Percentiles rank a stretch among this genome's conserved stretches.
Evolutionary conservation across 2,888 invertebrate genomes (phyloP).

Genomic region (Agonum fuliginosum): DNA sequence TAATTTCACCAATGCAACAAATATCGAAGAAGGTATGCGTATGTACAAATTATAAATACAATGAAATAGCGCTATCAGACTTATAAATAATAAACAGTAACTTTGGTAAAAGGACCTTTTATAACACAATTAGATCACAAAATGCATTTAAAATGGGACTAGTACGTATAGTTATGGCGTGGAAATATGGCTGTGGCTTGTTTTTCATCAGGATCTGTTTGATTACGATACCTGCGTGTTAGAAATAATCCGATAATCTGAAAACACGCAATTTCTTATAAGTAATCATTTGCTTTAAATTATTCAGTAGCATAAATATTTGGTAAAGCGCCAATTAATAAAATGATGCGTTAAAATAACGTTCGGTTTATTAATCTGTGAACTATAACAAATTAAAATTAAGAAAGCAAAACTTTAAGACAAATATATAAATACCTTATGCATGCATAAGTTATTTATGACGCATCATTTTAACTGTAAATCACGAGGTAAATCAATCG

Average conservation of each 20-base stretch:
- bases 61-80: constrained; percentile 29
- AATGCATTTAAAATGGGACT: constrained; percentile 65
- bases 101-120: constrained; percentile 40
- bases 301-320: background rate
- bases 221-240: constrained; percentile 87
- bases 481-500: no score
- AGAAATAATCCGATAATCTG: constrained; percentile 89
- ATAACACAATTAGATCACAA: constrained; percentile 44
- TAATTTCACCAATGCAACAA: constrained; percentile 26
- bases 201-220: constrained; percentile 84
- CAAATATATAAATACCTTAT: no score
- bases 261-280: constrained; percentile 53
- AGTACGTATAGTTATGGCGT: constrained; percentile 72
- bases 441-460: no score
- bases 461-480: no score
- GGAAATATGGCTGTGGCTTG: constrained; percentile 85
- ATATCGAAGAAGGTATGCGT: constrained; percentile 13
- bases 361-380: no score
- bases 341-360: no score
- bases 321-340: background rate
- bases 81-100: constrained; percentile 39
- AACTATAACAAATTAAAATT: no score
- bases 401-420: no score
- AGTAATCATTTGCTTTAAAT: background rate
- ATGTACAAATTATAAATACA: constrained; percentile 13